Conservation (phyloP, 2,888 invertebrate genomes). For the Caenorhabditis panamensis region DNA sequence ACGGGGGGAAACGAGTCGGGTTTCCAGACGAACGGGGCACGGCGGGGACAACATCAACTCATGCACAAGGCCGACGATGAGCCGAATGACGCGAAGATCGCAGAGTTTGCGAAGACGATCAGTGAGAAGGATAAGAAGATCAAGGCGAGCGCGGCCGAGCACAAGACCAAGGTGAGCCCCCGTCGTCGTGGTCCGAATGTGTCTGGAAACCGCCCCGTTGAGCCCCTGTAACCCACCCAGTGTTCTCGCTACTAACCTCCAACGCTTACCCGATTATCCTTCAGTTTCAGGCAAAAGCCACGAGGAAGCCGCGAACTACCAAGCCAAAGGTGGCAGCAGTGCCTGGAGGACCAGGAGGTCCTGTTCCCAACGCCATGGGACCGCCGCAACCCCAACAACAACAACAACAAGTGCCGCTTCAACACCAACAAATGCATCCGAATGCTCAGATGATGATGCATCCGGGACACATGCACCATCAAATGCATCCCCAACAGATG, state of each 20-base stretch:
- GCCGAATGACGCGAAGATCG: constrained; percentile 51
- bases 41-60: background rate
- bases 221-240: background rate
- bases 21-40: background rate
- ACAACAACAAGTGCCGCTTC: constrained; percentile 17
- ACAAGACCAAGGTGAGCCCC: constrained; percentile 29
- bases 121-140: constrained; percentile 61
- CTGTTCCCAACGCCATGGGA: too few relatives aligned
- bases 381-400: constrained; percentile 20
- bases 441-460: constrained; percentile 50
- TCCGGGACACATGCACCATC: constrained; percentile 26
- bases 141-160: constrained; percentile 54
- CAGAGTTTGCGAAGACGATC: constrained; percentile 59
- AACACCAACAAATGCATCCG: constrained; percentile 31
- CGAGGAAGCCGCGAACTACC: constrained; percentile 44
- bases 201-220: background rate
- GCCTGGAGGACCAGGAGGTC: background rate
- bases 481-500: constrained; percentile 32
- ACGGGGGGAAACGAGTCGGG: background rate
- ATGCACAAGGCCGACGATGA: constrained; percentile 47
- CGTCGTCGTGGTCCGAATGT: too few relatives aligned
- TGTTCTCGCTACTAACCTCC: constrained; percentile 4
- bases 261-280: constrained; percentile 6
- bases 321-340: constrained; percentile 19
- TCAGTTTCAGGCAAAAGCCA: constrained; percentile 45